phyloP scores from a whole-genome alignment of 2,797 vertebrate genomes.

The Sparus aurata region DNA sequence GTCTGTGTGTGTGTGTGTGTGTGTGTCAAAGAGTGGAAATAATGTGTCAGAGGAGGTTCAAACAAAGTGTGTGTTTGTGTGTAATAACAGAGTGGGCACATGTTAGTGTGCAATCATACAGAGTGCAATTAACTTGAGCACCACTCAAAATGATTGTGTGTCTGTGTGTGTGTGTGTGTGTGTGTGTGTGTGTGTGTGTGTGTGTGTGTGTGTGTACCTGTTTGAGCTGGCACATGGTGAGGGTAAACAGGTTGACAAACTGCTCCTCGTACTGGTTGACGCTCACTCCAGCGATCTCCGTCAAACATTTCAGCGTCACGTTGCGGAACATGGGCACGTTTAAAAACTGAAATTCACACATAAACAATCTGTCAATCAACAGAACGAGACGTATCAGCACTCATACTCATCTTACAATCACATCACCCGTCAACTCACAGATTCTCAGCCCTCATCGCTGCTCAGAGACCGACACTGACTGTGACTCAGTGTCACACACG shows the following conservation, averaged over 20 bases:
- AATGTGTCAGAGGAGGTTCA: background rate
- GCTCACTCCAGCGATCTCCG: constrained; percentile 97
- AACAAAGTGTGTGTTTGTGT: constrained; percentile 21
- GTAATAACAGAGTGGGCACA: background rate
- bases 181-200: constrained; percentile 12
- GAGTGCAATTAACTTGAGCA: constrained; percentile 34
- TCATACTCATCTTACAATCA: background rate
- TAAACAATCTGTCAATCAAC: background rate
- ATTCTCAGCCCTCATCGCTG: background rate
- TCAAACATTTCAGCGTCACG: constrained; percentile 98
- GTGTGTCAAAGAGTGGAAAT: background rate
- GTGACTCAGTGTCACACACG: background rate
- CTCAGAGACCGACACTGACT: background rate
- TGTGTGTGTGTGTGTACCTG: constrained; percentile 88
- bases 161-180: constrained; percentile 4
- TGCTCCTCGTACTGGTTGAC: constrained; percentile 99
- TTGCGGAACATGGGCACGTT: constrained; percentile 99
- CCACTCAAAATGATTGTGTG: constrained; percentile 13
- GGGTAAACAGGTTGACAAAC: constrained; percentile 95
- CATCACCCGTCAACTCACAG: background rate
- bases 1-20: background rate
- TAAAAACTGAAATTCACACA: constrained; percentile 87
- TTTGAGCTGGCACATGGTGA: constrained; percentile 99
- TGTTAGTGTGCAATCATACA: background rate
- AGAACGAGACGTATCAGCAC: background rate